A percentile compares a stretch with the other conserved stretches of the same genome.
These are phyloP conservation scores for Drosophila ficusphila DNA, from an alignment of 1,140 invertebrate species.

Conservation along the genomic window DNA sequence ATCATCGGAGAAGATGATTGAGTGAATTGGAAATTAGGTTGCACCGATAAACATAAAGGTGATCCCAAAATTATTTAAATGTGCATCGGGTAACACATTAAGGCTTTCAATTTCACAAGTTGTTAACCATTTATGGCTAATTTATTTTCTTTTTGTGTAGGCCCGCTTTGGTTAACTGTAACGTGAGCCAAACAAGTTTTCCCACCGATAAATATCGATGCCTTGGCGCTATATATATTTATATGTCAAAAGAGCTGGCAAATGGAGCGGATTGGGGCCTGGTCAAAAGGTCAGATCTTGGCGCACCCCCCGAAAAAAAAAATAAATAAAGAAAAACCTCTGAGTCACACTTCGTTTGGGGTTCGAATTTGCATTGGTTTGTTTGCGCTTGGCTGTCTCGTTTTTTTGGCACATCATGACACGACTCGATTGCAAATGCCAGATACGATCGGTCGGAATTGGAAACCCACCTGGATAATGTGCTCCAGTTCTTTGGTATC, in stretches of 20 bases:
- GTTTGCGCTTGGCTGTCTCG: neutral
- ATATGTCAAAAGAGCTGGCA: neutral
- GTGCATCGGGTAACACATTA: too few species aligned
- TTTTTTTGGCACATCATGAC: constrained; percentile 40
- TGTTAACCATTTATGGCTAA: too few species aligned
- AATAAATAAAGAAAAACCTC: constrained; percentile 14
- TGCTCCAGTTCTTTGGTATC: constrained; percentile 84
- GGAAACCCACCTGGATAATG: constrained; percentile 79
- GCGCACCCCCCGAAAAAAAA: constrained; percentile 23
- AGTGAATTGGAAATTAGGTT: too few species aligned
- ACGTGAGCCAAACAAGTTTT: constrained; percentile 74
- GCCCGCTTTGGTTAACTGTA: constrained; percentile 65
- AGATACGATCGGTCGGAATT: constrained; percentile 20
- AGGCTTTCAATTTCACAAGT: too few species aligned
- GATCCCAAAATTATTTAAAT: too few species aligned
- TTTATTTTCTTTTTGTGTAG: neutral
- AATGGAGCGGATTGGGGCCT: constrained; percentile 57
- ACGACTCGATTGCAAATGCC: constrained; percentile 32
- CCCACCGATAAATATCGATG: constrained; percentile 43
- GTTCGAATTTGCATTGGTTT: constrained; percentile 33
- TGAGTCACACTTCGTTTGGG: constrained; percentile 20
- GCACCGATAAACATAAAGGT: too few species aligned
- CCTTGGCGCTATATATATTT: constrained; percentile 9
- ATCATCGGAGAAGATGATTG: too few species aligned
- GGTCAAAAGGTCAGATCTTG: constrained; percentile 71